Conservation (phyloP, 2,113 vertebrate species). For the Alosa alosa region DNA sequence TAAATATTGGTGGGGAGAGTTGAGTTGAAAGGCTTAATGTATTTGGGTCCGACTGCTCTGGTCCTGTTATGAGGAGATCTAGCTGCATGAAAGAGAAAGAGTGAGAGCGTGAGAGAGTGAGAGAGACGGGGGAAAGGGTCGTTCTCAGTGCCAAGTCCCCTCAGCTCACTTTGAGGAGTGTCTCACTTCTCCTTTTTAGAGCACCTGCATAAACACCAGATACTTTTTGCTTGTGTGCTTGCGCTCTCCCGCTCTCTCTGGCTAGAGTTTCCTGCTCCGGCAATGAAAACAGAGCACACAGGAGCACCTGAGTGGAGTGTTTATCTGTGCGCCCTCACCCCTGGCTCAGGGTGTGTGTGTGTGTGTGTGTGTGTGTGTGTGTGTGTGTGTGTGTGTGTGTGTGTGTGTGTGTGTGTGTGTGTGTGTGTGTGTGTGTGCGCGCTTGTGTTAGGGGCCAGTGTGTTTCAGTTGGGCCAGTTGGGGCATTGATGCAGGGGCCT, state of each 20-base stretch:
- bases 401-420: slow-evolving; percentile 13
- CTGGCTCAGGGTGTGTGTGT: neutral
- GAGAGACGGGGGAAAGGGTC: neutral
- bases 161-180: slow-evolving; percentile 41
- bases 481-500: slow-evolving; percentile 58
- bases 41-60: neutral
- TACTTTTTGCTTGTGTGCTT: slow-evolving; percentile 13
- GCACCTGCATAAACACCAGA: slow-evolving; percentile 52
- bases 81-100: neutral
- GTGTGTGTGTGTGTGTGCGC: slow-evolving; percentile 34
- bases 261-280: slow-evolving; percentile 36
- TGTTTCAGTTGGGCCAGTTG: slow-evolving; percentile 47
- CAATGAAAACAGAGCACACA: slow-evolving; percentile 59
- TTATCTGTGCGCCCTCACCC: slow-evolving; percentile 33
- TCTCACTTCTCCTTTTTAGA: slow-evolving; percentile 31
- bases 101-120: neutral
- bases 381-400: too few species aligned
- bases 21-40: neutral
- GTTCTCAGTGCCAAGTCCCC: neutral
- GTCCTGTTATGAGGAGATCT: neutral
- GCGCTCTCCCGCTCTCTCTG: neutral
- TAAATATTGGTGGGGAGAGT: neutral
- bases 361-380: neutral
- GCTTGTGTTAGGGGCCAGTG: slow-evolving; percentile 17
- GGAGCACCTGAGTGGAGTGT: slow-evolving; percentile 59